Conservation (phyloP, 2,113 vertebrate species). For the Paralichthys olivaceus region DNA sequence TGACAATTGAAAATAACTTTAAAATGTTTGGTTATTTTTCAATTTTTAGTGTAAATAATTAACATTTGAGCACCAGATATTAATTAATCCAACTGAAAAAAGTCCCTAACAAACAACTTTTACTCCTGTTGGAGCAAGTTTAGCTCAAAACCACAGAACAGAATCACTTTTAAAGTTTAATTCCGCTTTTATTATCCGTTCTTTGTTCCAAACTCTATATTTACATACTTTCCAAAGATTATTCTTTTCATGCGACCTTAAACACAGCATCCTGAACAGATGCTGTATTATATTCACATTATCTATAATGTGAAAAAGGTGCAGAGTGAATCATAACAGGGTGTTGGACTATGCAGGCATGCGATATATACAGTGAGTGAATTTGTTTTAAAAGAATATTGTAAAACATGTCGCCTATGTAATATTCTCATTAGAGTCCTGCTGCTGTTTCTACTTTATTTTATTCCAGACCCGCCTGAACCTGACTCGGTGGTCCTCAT, state of each 20-base stretch:
- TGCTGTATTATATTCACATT: neutral
- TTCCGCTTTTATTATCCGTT: too few species aligned
- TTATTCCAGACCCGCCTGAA: neutral
- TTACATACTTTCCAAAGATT: too few species aligned
- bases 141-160: too few species aligned
- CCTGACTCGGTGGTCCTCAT: slow-evolving; percentile 26
- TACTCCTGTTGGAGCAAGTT: too few species aligned
- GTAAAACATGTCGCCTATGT: neutral
- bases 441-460: slow-evolving; percentile 17
- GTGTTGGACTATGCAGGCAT: neutral
- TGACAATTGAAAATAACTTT: too few species aligned
- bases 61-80: too few species aligned
- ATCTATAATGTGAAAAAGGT: neutral
- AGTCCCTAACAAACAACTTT: too few species aligned
- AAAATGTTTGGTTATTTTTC: too few species aligned
- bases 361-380: neutral
- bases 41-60: too few species aligned
- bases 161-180: too few species aligned
- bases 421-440: neutral
- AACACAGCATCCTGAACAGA: neutral
- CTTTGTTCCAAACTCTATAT: too few species aligned
- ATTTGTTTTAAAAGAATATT: neutral
- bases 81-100: too few species aligned
- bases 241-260: neutral
- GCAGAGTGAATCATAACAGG: neutral